Conservation (phyloP, 2,888 invertebrate genomes). For the Pomacea canaliculata region DNA sequence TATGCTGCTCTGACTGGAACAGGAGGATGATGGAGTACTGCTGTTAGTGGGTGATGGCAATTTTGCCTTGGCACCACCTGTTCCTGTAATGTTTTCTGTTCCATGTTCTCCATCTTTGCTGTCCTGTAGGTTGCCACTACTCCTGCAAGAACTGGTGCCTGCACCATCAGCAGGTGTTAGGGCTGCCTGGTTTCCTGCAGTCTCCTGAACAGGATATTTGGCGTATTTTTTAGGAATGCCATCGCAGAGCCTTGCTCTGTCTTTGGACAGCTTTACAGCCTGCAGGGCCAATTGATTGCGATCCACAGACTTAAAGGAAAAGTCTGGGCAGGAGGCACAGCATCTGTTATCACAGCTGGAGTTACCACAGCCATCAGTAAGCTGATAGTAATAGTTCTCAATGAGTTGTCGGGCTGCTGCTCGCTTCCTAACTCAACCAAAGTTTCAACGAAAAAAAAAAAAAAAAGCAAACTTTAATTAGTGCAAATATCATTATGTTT, state of each 20-base stretch:
- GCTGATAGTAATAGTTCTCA: constrained; percentile 92
- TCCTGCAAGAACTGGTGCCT: neutral
- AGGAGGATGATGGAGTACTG: constrained; percentile 13
- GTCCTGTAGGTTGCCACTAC: neutral
- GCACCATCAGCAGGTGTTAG: neutral
- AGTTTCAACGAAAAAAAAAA: neutral
- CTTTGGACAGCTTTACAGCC: constrained; percentile 84
- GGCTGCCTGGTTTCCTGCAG: constrained; percentile 6
- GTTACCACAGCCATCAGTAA: constrained; percentile 92
- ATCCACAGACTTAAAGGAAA: constrained; percentile 74
- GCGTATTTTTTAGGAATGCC: constrained; percentile 59
- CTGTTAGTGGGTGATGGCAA: constrained; percentile 16
- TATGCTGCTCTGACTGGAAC: constrained; percentile 7
- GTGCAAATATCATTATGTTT: neutral
- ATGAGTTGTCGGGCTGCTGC: constrained; percentile 81
- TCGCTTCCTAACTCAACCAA: constrained; percentile 60
- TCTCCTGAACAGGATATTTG: constrained; percentile 32
- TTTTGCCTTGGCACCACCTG: constrained; percentile 31
- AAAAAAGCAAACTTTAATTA: too few relatives aligned
- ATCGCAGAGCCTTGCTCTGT: constrained; percentile 87
- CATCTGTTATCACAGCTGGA: constrained; percentile 86
- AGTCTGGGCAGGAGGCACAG: constrained; percentile 83
- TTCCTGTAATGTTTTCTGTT: constrained; percentile 1
- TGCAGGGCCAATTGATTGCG: constrained; percentile 92
- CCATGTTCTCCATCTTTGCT: constrained; percentile 7